Evolutionary conservation across 2,888 invertebrate species (phyloP), one percentile per base, ranked within the genome.

Genomic region (Drosophila mimica): DNA sequence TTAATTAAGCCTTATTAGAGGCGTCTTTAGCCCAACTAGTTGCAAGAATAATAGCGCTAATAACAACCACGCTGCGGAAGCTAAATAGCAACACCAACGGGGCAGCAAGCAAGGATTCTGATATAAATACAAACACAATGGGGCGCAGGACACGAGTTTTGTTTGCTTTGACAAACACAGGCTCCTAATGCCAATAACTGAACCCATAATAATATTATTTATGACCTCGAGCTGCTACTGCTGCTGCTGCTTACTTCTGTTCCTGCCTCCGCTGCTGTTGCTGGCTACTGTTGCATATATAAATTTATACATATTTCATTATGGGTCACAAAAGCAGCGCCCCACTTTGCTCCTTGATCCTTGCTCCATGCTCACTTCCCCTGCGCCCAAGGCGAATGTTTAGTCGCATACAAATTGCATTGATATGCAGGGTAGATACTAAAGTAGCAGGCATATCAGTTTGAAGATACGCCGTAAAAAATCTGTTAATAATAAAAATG

Each of bases 151-250:
- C 49, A 68, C 57, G 53, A 59, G 75, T 65, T 70, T 76, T 81
- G 79, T 85, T 80, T 85, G 82, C 74, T 71, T 75, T 86, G 87
- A 83, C 84, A 86, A 84, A 86, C 79, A 79, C 78, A 76, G 82
- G 84, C 70, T 74, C 65, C 67, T 74, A 68, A 79, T 74, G 70
- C 76, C 79, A 79, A 79, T 86, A 81, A 81, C 74, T 77, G 80
- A 79, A 76, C 84, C 83, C 81, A 84, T 86, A 86, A 86, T 83
- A 82, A 75, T 83, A 86, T 84, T 84, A 84, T 86, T 84, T 86
- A 84, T 84, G 73, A 71, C 82, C 70, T 46, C 61, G 53, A 70
- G 74, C 71, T 65, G 57, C 36, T 49, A 38, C 20, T 63, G 61
- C 51, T 34, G 9, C 48, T 36, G 38, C 33, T 31, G 70, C 70